These are phyloP conservation scores for Hofmannophila pseudospretella DNA, from an alignment of 2,888 invertebrate genomes.

Conservation along the genomic window DNA sequence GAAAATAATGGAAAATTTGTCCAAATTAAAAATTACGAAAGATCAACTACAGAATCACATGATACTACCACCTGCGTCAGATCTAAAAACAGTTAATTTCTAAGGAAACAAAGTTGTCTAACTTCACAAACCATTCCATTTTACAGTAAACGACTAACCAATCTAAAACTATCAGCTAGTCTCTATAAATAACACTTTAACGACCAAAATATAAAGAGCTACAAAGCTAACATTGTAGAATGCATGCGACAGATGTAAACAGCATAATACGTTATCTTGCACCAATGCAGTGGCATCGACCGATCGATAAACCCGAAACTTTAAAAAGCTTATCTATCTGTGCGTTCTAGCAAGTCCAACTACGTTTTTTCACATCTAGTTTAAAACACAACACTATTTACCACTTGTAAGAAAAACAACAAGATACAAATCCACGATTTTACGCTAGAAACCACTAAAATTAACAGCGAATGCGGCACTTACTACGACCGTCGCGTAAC, in stretches of 20 bases:
- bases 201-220: background rate
- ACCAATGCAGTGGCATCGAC: constrained; percentile 50
- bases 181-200: background rate
- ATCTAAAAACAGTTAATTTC: no score
- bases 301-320: constrained; percentile 54
- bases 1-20: no score
- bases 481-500: constrained; percentile 61
- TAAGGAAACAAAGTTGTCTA: no score
- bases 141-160: no score
- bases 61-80: no score
- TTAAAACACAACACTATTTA: background rate
- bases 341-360: background rate
- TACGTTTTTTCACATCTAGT: background rate
- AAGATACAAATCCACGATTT: constrained; percentile 3
- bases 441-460: constrained; percentile 18
- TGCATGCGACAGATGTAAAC: constrained; percentile 41
- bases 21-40: no score
- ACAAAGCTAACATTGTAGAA: no score
- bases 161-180: background rate
- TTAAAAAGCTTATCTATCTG: no score
- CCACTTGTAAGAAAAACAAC: background rate
- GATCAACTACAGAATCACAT: no score
- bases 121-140: no score
- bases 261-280: constrained; percentile 49
- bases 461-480: constrained; percentile 35